Evolutionary conservation across 1,140 invertebrate genomes (phyloP), one percentile per base, ranked within the genome.

Genomic region (Dreissena polymorpha): DNA sequence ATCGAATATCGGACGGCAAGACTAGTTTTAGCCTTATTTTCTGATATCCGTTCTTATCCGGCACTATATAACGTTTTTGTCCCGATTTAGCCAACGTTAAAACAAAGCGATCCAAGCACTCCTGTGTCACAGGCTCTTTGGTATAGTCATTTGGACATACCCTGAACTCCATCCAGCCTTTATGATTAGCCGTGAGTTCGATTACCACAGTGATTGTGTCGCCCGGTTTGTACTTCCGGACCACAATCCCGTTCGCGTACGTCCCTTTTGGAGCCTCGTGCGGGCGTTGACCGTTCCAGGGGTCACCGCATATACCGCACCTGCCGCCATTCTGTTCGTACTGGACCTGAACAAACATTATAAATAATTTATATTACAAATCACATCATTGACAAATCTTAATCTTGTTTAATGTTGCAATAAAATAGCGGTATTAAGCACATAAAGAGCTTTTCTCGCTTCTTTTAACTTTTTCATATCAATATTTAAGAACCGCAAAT

Each of bases 71-170:
- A 50, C 77, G 78, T 10, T 65, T 83, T 25, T 71, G 65, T 13
- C 85, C 80, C 0, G 86, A 86, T 6, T 86, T 81, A 12, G 72
- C 87, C 12, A 88, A 27, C 29, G 76, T 39, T 13, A 92, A 77
- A 0, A 86, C 76, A 74, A 89, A 81, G 27, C 84, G 63, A 71
- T 90, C 85, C 25, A 92, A 83, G 77, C 91, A 92, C 3, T 86
- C 72, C 29, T 88, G 77, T n/a, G 86, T 88, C n/a, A 87, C 82
- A 23, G 79, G 86, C 27, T 71, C 39, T 29, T 65, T 67, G 5
- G 87, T 84, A 91, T 91, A 91, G 49, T 94, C 94, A 89, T 94
- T 94, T 0, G 85, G 85, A 81, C 90, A 92, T 21, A 92, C 25
- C 29, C 75, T 82, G 64, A 91, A 90, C 82, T 91, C 89, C 84